Percentiles rank a stretch among this genome's conserved stretches.
These are phyloP conservation scores for Sebastes hubbsi DNA, from an alignment of 2,797 vertebrate genomes.

Conservation along the genomic window DNA sequence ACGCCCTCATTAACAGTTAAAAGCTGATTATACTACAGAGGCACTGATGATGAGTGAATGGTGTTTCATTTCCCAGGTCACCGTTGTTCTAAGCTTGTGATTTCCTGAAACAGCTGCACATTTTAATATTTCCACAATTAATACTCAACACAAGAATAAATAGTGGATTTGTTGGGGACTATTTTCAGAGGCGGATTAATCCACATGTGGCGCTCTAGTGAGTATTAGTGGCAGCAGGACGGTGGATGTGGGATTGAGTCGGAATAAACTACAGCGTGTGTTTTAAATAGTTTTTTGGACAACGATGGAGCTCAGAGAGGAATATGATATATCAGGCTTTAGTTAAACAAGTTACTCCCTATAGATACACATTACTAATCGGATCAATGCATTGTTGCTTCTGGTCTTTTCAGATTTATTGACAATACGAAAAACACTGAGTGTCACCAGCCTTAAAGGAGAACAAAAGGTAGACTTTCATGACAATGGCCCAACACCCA, in stretches of 20 bases:
- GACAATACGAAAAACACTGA: too few relatives aligned
- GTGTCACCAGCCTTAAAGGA: neutral
- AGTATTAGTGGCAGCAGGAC: neutral
- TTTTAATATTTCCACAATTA: neutral
- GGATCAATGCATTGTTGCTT: neutral
- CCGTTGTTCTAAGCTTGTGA: neutral
- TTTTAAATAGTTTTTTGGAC: neutral
- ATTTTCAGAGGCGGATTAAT: neutral
- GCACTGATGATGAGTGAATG: neutral
- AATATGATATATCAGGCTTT: neutral
- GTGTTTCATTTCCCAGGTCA: neutral
- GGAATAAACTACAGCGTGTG: neutral
- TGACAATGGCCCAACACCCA: fast-evolving
- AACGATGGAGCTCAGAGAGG: neutral
- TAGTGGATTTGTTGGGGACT: neutral
- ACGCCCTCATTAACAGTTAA: neutral
- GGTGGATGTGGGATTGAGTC: neutral
- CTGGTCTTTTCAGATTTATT: too few relatives aligned
- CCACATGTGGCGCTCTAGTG: neutral
- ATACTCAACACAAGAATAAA: neutral
- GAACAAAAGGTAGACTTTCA: neutral
- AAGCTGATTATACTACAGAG: neutral
- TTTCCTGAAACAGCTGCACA: neutral
- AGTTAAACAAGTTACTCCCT: too few relatives aligned
- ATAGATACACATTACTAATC: neutral